Evolutionary conservation across 1,140 invertebrate genomes (phyloP), one percentile per base, ranked within the genome.

Genomic region (Caerostris extrusa): DNA sequence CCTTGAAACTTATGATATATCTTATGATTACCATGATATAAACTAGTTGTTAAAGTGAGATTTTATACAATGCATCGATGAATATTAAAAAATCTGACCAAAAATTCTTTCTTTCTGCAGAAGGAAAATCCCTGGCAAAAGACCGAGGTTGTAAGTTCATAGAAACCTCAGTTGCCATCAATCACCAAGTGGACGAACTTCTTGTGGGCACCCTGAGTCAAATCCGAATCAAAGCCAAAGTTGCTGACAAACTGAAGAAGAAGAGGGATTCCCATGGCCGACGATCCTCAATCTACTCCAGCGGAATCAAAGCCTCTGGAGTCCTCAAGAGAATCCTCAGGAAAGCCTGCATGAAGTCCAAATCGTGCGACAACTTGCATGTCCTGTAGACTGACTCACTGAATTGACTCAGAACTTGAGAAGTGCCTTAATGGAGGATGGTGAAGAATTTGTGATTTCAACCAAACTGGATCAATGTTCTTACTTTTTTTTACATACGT

Each of bases 111-210:
- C 53, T 77, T 90, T 93, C 95, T 95, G 55, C 95, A 98, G 97
- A 97, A 95, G 97, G 97, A 4, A 96, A 97, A 93, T 96, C 96
- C 91, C 95, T 98, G 69, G 97, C 97, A 50, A 97, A 97, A 94
- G 97, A 97, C n/a, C 97, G 97, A 95, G 97, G 97, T 55, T 98
- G 97, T 95, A 98, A 98, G 95, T 98, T 98, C 95, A 98, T 98
- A 94, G 98, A 98, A 95, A 98, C 98, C 0, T 98, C 98, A 0
- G 97, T 97, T 5, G 97, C 97, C 0, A 96, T 98, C 50, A 97
- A 98, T 92, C 97, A 98, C 95, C 97, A 98, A 95, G 97, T 98
- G 3, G 98, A 98, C 95, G 97, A 98, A 95, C 96, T 98, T 0
- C 96, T 98, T 7, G 97, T 98, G 3, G 98, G 98, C 0, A 97